Base-by-base conservation (phyloP, 1,140 invertebrate species). In the Idris sp. region DNA sequence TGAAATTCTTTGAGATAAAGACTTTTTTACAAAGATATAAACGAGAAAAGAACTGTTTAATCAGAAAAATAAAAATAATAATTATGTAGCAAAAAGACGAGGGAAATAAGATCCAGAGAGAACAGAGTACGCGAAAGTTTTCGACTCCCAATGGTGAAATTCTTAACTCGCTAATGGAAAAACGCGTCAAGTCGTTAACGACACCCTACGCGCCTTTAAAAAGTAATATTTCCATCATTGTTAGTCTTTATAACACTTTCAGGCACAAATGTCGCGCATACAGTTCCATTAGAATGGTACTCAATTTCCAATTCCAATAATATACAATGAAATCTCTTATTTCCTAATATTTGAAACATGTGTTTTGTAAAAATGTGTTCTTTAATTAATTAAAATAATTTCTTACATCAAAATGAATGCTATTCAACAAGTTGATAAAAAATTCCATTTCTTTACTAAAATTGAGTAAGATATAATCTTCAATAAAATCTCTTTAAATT, bases 211-310 rank as follows among this genome's bases (percentile, higher is more conserved):
- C 81, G 79, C 78, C 77, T 84, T 86, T 82, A 84, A 83, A 83
- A 84, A 81, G 67, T 83, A 79, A 86, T 84, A 84, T 84, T 85
- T 86, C 78, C 81, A 81, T 86, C 83, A 85, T 85, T 85, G 83
- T 86, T 83, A 81, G 77, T 73, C 78, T 84, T 85, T 84, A 86
- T 49, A 78, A 79, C 38, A 74, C 36, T 72, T 48, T 28, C 53
- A 62, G 68, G 74, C 53, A 51, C 76, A 61, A 68, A 59, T 72
- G 71, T 73, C 56, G 49, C 68, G 49, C 48, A 44, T 74, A 53
- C 65, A 49, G 46, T 76, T 69, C 65, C 30, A 65, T 71, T 67
- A 73, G 51, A 67, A 53, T 18, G 30, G 15, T 11, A 16, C 36
- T 31, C 30, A 43, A 59, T 33, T 33, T 58, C 41, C 53, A 48